Evolutionary conservation across 1,140 invertebrate species (phyloP).

Genomic region (Drosophila virilis): DNA sequence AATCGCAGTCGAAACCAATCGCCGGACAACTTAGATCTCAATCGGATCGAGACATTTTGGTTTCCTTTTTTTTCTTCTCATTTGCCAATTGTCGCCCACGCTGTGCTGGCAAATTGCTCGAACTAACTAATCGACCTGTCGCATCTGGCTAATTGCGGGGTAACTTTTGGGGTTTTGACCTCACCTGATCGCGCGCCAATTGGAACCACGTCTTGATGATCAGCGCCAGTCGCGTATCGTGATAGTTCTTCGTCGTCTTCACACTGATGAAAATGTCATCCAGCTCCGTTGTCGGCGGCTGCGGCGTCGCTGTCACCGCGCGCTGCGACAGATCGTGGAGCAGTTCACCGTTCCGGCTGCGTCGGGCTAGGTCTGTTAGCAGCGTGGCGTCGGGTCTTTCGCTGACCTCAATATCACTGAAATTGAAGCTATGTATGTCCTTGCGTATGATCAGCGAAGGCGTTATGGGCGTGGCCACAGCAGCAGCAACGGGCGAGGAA

Average conservation of each 20-base stretch:
- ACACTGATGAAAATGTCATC: constrained; percentile 97
- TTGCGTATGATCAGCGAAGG: constrained; percentile 76
- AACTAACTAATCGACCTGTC: constrained; percentile 49
- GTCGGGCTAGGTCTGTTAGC: constrained; percentile 66
- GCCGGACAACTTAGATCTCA: constrained; percentile 19
- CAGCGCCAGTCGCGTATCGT: constrained; percentile 92
- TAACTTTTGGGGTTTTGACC: constrained; percentile 22
- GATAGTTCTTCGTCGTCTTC: constrained; percentile 96
- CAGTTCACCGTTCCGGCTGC: constrained; percentile 76
- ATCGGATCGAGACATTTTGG: constrained; percentile 3
- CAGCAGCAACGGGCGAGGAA: constrained; percentile 23
- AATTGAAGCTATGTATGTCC: constrained; percentile 83
- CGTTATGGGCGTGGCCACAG: constrained; percentile 34
- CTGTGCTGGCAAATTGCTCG: constrained; percentile 55
- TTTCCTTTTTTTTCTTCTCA: constrained; percentile 11
- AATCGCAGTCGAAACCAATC: background rate
- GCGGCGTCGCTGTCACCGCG: constrained; percentile 85
- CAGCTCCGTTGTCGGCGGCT: constrained; percentile 89
- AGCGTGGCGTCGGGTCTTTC: constrained; percentile 69
- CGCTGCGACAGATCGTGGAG: constrained; percentile 78
- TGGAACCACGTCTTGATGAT: constrained; percentile 97
- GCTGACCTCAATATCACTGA: constrained; percentile 80
- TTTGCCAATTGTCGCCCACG: constrained; percentile 71
- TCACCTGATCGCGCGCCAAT: constrained; percentile 94
- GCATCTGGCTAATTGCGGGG: constrained; percentile 35